Base-by-base conservation (phyloP, 2,888 invertebrate genomes). In the Rapana venosa region DNA sequence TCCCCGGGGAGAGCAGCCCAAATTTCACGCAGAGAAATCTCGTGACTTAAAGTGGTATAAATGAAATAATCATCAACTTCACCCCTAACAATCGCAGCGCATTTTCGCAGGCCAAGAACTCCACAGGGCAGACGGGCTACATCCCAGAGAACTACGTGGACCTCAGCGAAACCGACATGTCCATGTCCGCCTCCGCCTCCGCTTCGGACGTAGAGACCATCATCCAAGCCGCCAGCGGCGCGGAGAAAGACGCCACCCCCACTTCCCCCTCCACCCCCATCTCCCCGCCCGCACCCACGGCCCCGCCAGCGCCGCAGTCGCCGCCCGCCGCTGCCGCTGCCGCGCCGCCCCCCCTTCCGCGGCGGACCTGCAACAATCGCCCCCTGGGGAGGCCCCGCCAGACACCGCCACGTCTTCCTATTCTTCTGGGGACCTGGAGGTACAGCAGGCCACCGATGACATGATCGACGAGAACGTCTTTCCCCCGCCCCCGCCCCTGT, bases 41-140 rank as follows among this genome's bases (percentile, higher is more conserved):
- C n/a, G n/a, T n/a, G n/a, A n/a, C n/a, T n/a, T n/a, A n/a, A n/a
- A n/a, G n/a, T n/a, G n/a, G n/a, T n/a, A n/a, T n/a, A n/a, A n/a
- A n/a, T n/a, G n/a, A n/a, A n/a, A n/a, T n/a, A n/a, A n/a, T n/a
- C n/a, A 47, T 8, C 47, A 47, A 2, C 47, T 47, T 47, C 47
- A 47, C 2, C 47, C n/a, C n/a, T n/a, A 47, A 47, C 47, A 47
- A 47, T 5, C 47, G 8, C 47, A 5, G 47, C 47, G 8, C 47
- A 8, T 47, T 56, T 32, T 88, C 98, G 84, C 97, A 98, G 90
- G 99, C 98, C 0, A 97, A 98, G 93, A 99, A 99, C 96, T 98
- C 98, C 96, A 97, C 98, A 87, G 99, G 99, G 0, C 98, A 98
- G 96, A 98, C 98, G 95, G 99, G 99, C 90, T 98, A 98, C 96